Evolutionary conservation across 2,797 vertebrate genomes (phyloP).

Genomic region (Champsocephalus gunnari): DNA sequence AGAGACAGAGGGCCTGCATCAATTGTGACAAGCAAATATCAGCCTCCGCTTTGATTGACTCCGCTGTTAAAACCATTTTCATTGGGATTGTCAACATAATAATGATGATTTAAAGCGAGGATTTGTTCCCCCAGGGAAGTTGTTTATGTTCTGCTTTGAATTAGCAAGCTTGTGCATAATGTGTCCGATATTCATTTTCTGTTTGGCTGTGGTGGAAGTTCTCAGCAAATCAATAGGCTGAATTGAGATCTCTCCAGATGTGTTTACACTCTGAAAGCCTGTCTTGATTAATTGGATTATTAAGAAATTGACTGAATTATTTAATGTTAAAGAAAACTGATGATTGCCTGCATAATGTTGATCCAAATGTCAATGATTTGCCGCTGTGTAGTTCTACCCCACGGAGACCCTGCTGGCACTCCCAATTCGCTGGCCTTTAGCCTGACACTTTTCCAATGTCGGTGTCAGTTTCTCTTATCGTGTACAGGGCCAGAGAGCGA

Average conservation of each 20-base stretch:
- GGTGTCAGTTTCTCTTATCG: constrained; percentile 32
- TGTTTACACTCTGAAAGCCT: constrained; percentile 44
- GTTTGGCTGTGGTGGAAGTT: constrained; percentile 40
- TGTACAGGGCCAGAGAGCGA: constrained; percentile 11
- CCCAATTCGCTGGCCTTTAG: constrained; percentile 31
- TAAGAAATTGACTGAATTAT: constrained; percentile 41
- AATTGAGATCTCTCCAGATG: constrained; percentile 29
- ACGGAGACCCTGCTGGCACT: constrained; percentile 21
- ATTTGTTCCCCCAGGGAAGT: constrained; percentile 42
- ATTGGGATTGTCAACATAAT: constrained; percentile 53
- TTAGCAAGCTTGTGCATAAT: constrained; percentile 40
- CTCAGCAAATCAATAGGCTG: constrained; percentile 32
- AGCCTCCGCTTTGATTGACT: constrained; percentile 69
- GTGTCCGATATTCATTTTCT: constrained; percentile 31
- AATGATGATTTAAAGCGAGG: constrained; percentile 69
- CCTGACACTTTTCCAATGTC: constrained; percentile 63
- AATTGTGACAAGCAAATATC: constrained; percentile 70
- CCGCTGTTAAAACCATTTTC: constrained; percentile 43
- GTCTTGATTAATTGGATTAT: constrained; percentile 49
- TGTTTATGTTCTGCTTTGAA: constrained; percentile 54
- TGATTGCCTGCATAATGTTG: constrained; percentile 42
- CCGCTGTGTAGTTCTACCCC: constrained; percentile 17
- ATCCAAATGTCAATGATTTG: constrained; percentile 58
- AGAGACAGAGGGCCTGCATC: constrained; percentile 52
- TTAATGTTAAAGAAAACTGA: constrained; percentile 51